phyloP scores from a whole-genome alignment of 2,113 vertebrate genomes.

The Arvicanthis niloticus region DNA sequence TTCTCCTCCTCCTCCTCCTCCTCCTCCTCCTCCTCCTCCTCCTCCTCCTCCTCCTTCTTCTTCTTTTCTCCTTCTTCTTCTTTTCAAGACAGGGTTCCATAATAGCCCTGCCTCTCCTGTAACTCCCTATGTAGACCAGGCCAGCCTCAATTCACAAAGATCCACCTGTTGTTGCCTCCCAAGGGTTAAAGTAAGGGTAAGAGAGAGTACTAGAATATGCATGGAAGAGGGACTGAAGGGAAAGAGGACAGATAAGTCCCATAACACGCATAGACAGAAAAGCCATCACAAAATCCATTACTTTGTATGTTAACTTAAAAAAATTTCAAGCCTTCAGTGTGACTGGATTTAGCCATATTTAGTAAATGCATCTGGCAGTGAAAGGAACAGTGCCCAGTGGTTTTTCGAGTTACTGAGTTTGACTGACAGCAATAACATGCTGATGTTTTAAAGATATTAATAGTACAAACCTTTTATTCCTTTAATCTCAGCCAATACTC shows the following conservation, averaged over 20 bases:
- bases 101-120: not conserved
- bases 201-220: not conserved
- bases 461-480: not conserved
- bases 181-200: not conserved
- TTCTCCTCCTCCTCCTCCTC: no score
- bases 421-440: not conserved
- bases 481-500: not conserved
- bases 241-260: not conserved
- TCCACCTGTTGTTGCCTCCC: no score
- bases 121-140: not conserved
- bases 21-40: no score
- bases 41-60: no score
- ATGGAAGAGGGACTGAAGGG: not conserved
- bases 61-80: no score
- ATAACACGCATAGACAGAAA: not conserved
- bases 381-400: not conserved
- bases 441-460: not conserved
- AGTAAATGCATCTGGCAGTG: not conserved
- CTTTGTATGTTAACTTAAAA: not conserved
- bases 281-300: not conserved
- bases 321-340: not conserved
- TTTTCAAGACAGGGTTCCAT: not conserved
- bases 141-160: not conserved
- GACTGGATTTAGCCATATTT: not conserved
- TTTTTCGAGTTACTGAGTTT: not conserved